Evolutionary conservation across 2,797 vertebrate genomes (phyloP).

Genomic region (Eidolon dupreanum): DNA sequence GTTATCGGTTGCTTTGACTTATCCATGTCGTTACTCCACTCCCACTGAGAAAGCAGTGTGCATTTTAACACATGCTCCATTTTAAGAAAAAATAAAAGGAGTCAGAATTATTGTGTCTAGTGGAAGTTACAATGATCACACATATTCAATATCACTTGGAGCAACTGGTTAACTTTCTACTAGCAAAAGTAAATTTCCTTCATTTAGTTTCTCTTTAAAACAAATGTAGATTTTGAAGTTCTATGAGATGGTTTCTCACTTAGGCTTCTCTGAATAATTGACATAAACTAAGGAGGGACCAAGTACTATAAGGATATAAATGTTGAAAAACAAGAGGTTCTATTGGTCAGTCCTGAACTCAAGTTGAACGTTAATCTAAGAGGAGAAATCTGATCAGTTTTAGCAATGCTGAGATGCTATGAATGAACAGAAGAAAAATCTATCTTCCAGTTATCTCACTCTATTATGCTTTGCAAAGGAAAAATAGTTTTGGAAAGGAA

Average conservation of each 20-base stretch:
- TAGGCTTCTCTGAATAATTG: neutral
- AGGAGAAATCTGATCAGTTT: neutral
- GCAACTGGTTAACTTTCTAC: neutral
- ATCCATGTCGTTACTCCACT: neutral
- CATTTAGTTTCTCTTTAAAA: constrained; percentile 8
- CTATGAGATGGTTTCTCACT: neutral
- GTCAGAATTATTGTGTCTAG: neutral
- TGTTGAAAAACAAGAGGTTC: neutral
- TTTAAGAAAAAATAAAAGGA: constrained; percentile 54
- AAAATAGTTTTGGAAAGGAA: neutral
- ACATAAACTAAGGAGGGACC: neutral
- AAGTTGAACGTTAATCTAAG: neutral
- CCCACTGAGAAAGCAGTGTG: neutral
- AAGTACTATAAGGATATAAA: neutral
- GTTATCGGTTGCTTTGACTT: neutral
- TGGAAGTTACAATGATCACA: neutral
- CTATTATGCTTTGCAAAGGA: neutral
- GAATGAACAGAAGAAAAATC: neutral
- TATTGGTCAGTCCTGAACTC: neutral
- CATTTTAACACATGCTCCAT: neutral
- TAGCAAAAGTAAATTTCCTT: neutral
- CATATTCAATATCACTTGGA: constrained; percentile 29
- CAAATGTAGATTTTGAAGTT: neutral
- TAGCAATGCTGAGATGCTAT: neutral
- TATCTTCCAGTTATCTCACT: neutral